Base-by-base conservation (phyloP, 2,113 vertebrate genomes). In the Passer montanus region DNA sequence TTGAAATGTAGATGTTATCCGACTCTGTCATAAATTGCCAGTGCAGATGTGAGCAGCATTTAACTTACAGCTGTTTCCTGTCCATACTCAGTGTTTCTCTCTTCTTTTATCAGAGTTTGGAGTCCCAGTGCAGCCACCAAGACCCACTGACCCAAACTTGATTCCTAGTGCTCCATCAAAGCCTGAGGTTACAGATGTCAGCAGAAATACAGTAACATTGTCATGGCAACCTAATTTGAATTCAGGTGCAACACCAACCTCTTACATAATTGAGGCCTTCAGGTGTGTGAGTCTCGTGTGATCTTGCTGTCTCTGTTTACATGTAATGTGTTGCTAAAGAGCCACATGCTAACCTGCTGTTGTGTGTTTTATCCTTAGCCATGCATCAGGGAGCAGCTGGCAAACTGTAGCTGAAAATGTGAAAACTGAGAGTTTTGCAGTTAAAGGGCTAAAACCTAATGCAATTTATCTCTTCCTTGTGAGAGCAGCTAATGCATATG, bases 381-480 rank as follows among this genome's bases (percentile, higher is more conserved):
- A 99, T 90, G 99, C 99, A 33, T 99, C 99, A 77, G 99, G 99
- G 28, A 99, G 99, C 98, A 99, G 99, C 97, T 99, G 99, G 99
- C 99, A 99, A 97, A 99, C 99, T 1, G 98, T 99, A 95, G 99
- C 99, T 33, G 99, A 99, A 93, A 99, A 99, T 72, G 99, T 99
- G 97, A 99, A 99, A 98, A 99, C 98, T 3, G 99, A 99, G 97
- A 98, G 98, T 63, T 99, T 98, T 95, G 97, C 99, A 55, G 95
- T 99, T 84, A 99, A 99, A 98, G 98, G 98, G 85, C 98, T 99
- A 95, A 99, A 98, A 97, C 98, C 99, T 83, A 99, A 98, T 56
- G 99, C 99, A 47, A 99, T 99, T 98, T 99, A 99, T 98, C 99
- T 99, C 70, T 99, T 99, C 98, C 98, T 99, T 83, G 98, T 99